Conservation (phyloP, 1,140 invertebrate genomes). For the Nomia melanderi region DNA sequence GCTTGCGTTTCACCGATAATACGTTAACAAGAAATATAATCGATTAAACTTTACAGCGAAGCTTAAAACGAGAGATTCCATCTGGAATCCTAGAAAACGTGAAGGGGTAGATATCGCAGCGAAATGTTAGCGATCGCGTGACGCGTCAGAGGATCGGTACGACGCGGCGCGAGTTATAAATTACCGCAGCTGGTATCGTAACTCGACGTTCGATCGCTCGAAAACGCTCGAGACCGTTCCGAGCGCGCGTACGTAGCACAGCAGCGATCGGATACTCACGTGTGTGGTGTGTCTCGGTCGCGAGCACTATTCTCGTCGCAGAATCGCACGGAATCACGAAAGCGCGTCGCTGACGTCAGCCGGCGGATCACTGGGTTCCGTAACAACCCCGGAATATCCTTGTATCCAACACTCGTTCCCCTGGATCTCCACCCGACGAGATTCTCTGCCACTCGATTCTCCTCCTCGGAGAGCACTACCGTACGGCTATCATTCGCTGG, state of each 20-base stretch:
- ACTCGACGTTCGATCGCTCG: too few relatives aligned
- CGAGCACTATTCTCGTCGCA: conserved; percentile 36
- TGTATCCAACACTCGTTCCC: conserved; percentile 23
- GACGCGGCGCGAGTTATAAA: conserved; percentile 26
- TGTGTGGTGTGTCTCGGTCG: conserved; percentile 31
- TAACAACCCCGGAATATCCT: conserved; percentile 29
- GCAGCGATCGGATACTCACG: conserved; percentile 46
- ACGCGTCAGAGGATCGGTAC: conserved; percentile 8
- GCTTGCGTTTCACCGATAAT: too few relatives aligned
- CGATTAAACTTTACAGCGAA: too few relatives aligned
- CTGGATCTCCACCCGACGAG: conserved; percentile 10
- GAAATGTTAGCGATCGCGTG: conserved; percentile 8
- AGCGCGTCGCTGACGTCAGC: conserved; percentile 27
- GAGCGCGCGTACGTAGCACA: too few relatives aligned
- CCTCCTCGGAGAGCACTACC: conserved; percentile 27
- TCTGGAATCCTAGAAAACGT: too few relatives aligned
- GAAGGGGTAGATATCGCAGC: too few relatives aligned
- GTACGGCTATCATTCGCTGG: conserved; percentile 46
- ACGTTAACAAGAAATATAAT: too few relatives aligned
- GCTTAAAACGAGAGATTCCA: too few relatives aligned
- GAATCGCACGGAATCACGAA: conserved; percentile 15
- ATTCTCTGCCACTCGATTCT: conserved; percentile 2
- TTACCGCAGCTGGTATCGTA: conserved; percentile 9
- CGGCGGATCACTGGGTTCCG: conserved; percentile 38
- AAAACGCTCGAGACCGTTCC: too few relatives aligned